Evolutionary conservation across 1,140 invertebrate genomes (phyloP), one percentile per base, ranked within the genome.

Genomic region (Pseudobourletiella spinata): DNA sequence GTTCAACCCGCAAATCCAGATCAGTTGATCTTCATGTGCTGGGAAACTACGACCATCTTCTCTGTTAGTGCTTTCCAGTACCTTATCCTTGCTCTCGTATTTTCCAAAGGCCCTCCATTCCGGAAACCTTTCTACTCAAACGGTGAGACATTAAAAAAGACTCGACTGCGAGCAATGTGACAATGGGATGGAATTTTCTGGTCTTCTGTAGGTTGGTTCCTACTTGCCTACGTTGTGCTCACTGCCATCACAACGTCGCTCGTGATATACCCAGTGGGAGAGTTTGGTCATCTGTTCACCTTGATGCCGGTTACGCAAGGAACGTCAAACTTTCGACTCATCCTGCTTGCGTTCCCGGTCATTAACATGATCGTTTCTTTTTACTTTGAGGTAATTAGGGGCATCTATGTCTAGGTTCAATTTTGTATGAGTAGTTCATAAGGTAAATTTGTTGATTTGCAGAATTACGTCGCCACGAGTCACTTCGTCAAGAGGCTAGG

Each of bases 31-130:
- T 58, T 46, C 16, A 51, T 68, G 3, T 74, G 76, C 66, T 77
- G 76, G 73, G 78, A 79, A 68, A 78, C 76, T 57, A 76, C 76
- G 35, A 73, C 74, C 4, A 74, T 86, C 29, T 86, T 86, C 70
- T 73, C 77, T 20, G 74, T 83, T 1, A 83, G 82, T 20, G 76
- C 76, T 14, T 86, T 80, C 70, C 84, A 86, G 72, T 86, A 86
- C 71, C 79, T 86, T 16, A 79, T 78, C 25, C 73, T 82, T 28
- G 80, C 81, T 20, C 70, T 81, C 46, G 75, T 77, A 18, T 84
- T 80, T 71, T 81, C 81, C 3, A 79, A 79, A 62, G 81, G 81
- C 48, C 75, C 77, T 26, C 82, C 82, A 4, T 82, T 79, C 68
- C 71, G 82, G 25, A 76, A 79, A 67, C 73, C 74, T 18, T 76